Conservation (phyloP, 2,888 invertebrate genomes). For the Cantharis rufa region DNA sequence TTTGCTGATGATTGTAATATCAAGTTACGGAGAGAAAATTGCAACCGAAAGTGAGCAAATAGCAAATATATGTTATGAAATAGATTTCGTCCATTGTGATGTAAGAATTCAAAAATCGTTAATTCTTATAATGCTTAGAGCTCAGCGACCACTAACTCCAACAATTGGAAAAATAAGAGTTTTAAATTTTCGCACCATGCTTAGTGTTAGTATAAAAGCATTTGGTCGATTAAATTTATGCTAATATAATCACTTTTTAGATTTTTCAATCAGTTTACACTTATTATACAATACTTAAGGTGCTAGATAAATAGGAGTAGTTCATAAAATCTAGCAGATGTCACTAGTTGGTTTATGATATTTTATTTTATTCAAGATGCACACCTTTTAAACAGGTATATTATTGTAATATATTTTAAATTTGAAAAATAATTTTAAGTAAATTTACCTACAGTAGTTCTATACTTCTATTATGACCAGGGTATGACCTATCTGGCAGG, state of each 20-base stretch:
- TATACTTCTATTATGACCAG: too few relatives aligned
- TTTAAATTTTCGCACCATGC: background rate
- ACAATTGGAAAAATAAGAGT: background rate
- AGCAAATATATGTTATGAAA: background rate
- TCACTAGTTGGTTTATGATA: too few relatives aligned
- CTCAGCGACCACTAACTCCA: background rate
- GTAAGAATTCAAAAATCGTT: background rate
- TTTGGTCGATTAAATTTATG: background rate
- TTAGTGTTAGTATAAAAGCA: background rate
- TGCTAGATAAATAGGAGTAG: too few relatives aligned
- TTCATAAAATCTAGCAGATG: too few relatives aligned
- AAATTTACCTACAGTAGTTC: too few relatives aligned
- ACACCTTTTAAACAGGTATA: too few relatives aligned
- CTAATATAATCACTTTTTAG: background rate
- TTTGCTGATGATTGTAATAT: background rate
- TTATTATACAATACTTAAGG: background rate
- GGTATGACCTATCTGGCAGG: too few relatives aligned
- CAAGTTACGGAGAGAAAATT: background rate
- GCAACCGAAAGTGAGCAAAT: background rate
- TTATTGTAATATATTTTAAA: too few relatives aligned
- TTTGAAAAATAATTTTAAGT: too few relatives aligned
- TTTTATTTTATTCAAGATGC: too few relatives aligned
- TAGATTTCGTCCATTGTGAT: background rate
- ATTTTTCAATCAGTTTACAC: background rate
- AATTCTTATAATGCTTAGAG: background rate